Evolutionary conservation across 2,797 vertebrate species (phyloP).

Genomic region (Myioborus melanocephalus): DNA sequence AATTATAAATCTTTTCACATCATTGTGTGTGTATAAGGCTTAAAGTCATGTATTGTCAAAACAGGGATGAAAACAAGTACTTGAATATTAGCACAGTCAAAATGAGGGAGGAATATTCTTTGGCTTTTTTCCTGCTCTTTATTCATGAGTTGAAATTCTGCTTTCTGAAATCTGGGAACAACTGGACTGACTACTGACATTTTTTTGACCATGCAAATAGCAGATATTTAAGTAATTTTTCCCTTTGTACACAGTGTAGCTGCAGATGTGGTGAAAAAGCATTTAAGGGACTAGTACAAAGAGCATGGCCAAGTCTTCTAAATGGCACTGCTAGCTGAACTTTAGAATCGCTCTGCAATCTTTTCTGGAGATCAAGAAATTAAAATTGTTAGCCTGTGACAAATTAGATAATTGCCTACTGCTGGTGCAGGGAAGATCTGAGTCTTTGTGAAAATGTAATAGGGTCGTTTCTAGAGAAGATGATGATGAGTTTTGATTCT

Average conservation of each 20-base stretch:
- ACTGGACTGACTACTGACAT: not conserved
- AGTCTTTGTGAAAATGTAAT: not conserved
- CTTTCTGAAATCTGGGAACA: not conserved
- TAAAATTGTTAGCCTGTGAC: not conserved
- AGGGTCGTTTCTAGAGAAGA: not conserved
- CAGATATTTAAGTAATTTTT: not conserved
- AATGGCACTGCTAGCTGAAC: not conserved
- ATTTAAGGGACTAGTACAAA: not conserved
- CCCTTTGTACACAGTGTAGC: not conserved
- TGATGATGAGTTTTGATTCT: not conserved
- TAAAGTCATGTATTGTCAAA: not conserved
- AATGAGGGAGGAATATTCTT: not conserved
- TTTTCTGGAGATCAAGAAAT: not conserved
- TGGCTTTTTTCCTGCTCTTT: not conserved
- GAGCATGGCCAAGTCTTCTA: not conserved
- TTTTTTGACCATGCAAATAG: not conserved
- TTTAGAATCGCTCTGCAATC: not conserved
- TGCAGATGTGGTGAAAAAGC: not conserved
- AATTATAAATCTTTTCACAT: not conserved
- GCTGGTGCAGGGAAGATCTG: not conserved
- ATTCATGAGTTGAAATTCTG: not conserved
- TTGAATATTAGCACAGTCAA: not conserved
- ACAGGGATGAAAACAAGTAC: not conserved
- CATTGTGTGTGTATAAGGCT: not conserved
- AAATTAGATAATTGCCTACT: not conserved